phyloP scores from a whole-genome alignment of 2,113 vertebrate species.

The Ictalurus furcatus region DNA sequence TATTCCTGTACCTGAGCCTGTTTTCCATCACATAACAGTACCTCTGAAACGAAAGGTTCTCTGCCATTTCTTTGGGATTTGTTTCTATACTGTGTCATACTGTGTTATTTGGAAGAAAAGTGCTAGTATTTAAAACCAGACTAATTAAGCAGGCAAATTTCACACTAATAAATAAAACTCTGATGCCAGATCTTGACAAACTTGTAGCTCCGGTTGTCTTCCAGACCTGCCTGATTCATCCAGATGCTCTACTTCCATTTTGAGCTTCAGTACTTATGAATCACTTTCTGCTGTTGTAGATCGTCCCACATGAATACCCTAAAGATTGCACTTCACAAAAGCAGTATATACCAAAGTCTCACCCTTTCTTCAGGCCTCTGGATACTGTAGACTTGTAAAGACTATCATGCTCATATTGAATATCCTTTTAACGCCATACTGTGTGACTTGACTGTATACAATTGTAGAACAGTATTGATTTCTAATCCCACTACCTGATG shows the following conservation, averaged over 20 bases:
- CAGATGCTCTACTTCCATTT: not conserved
- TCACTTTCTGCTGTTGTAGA: not conserved
- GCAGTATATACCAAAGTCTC: not conserved
- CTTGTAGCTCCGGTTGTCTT: not conserved
- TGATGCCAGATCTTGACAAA: not conserved
- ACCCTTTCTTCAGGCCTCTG: not conserved
- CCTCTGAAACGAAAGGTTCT: not conserved
- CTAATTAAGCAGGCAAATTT: not conserved
- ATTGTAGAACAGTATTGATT: not conserved
- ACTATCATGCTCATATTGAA: not conserved
- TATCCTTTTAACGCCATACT: not conserved
- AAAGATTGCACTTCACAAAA: not conserved
- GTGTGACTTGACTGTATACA: not conserved
- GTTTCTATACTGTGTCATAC: not conserved
- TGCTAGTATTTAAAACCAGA: not conserved
- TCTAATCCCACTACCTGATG: not conserved
- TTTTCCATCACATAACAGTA: not conserved
- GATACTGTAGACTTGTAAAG: not conserved
- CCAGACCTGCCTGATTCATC: not conserved
- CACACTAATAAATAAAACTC: not conserved
- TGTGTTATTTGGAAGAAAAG: not conserved
- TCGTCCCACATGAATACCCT: not conserved
- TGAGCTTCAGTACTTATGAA: not conserved
- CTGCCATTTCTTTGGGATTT: not conserved
- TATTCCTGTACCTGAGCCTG: not conserved